Base-by-base conservation (phyloP, 92 coral and sea anemone genomes). In the Epizoanthus ramosus region DNA sequence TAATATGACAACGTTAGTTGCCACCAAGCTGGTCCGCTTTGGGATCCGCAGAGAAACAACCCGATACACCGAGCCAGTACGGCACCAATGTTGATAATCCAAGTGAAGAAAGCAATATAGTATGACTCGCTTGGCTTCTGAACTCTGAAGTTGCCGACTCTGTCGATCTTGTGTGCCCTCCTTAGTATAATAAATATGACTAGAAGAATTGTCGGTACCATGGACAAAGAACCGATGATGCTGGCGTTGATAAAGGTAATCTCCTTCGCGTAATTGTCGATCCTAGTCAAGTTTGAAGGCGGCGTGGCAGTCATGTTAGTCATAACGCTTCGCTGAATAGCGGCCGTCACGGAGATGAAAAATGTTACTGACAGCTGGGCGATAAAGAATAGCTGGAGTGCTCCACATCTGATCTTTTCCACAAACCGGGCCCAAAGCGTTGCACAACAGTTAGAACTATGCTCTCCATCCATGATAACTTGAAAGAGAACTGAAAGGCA, bases 11-110 rank as follows among this genome's bases (percentile, higher is more conserved):
- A 24, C 0, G 68, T 63, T 28, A 63, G 68, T 33, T 63, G 13
- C 68, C 68, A 63, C 35, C 35, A 63, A 14, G 68, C 68, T 5
- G 68, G 68, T 14, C 68, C 68, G 39, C 68, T 63, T 35, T 24
- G 16, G 1, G 68, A 24, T 33, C 16, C 3, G 68, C 68, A 63
- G 35, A 63, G 17, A 10, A 22, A 63, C 41, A 63, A 24, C n/a
- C 68, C 68, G 68, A 63, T 63, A 63, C 35, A 63, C 37, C 68
- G 68, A 24, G 68, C 17, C 14, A 63, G 24, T 17, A 24, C 39
- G 2, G 14, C 68, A 7, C 12, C 15, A 63, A 63, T 7, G 68
- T 63, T 63, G 68, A 63, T 63, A 6, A 63, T 63, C 41, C 68
- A 63, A 63, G 68, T 63, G 16, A 63, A 28, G 17, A 63, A 19